Evolutionary conservation across 2,113 vertebrate species (phyloP), one percentile per base, ranked within the genome.

Genomic region (Toxotes chatareus): DNA sequence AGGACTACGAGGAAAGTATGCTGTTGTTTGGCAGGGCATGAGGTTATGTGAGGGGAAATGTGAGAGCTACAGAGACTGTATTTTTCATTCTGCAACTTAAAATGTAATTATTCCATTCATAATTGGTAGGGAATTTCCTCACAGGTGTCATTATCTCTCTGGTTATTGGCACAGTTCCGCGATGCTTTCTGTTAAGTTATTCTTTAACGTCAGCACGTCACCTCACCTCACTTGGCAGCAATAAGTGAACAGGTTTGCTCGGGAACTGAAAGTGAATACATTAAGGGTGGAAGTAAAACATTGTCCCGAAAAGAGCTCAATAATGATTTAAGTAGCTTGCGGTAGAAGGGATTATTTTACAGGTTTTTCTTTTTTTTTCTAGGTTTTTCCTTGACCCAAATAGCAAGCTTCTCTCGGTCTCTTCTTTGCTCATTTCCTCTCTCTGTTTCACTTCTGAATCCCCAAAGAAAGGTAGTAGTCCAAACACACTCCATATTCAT

Each of bases 91-190:
- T 77, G 65, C 53, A 71, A 73, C 74, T 80, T 71, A 59, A 88
- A 85, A 79, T 87, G 70, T 84, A 87, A 89, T 90, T 85, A 90
- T 89, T 89, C 78, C 40, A 32, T 81, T 86, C 72, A 31, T 88
- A 92, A 92, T 86, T 84, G 85, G 77, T 47, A 62, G 82, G 79
- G 66, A 83, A 76, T 88, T 85, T 90, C 72, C 86, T 84, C 76
- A 79, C 79, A 80, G 85, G 80, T 91, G 86, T 89, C 80, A 87
- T 92, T 91, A 89, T 91, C 83, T 82, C 72, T 61, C 83, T 65
- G 64, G 70, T 83, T 89, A 62, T 73, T 86, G 88, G 83, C 80
- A 47, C 44, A 17, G 76, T 72, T 73, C 77, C 73, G 27, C 31
- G 7, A 85, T 74, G 88, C 69, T 86, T 82, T 85, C 53, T 8